A percentile compares a stretch with the other conserved stretches of the same genome.
These are phyloP conservation scores for Tenebrosternarchus preto DNA, from an alignment of 2,113 vertebrate genomes.

Conservation along the genomic window DNA sequence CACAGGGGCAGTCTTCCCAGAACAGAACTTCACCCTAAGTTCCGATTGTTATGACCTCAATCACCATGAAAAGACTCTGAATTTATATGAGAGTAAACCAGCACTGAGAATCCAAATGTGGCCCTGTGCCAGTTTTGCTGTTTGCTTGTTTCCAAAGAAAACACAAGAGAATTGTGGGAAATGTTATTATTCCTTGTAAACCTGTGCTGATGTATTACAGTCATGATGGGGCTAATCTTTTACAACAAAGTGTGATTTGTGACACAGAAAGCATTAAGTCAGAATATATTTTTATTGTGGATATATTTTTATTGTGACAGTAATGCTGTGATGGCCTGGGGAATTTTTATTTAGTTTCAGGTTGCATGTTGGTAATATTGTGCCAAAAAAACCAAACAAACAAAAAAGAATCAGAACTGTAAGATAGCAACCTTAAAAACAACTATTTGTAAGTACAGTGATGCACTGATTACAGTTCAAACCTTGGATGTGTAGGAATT, in stretches of 20 bases:
- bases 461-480: background rate
- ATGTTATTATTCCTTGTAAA: background rate
- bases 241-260: slow-evolving; percentile 15
- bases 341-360: background rate
- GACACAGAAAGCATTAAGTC: background rate
- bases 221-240: background rate
- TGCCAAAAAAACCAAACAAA: no score
- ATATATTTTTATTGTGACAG: background rate
- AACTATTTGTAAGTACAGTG: background rate
- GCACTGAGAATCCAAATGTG: background rate
- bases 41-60: background rate
- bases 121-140: background rate
- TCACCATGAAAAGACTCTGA: background rate
- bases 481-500: background rate
- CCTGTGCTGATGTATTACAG: background rate
- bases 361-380: background rate
- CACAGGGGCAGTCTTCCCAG: background rate
- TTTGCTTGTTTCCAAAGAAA: background rate
- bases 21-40: background rate
- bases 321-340: background rate
- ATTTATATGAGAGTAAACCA: background rate
- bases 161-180: background rate
- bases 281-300: background rate
- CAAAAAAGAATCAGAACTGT: no score
- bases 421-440: no score